Evolutionary conservation across 2,113 vertebrate species (phyloP), one percentile per base, ranked within the genome.

Genomic region (Pituophis catenifer): DNA sequence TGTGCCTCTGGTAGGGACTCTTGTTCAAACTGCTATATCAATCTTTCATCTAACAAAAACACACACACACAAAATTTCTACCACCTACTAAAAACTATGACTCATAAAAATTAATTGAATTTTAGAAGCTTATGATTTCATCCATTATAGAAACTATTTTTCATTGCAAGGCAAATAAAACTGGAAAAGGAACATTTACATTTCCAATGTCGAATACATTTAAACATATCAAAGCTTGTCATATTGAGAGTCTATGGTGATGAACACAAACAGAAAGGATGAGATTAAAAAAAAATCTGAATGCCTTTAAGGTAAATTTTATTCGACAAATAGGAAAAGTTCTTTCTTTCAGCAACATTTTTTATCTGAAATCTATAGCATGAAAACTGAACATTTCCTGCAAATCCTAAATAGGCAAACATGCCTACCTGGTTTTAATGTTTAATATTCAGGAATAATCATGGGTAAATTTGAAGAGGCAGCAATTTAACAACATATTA

Each of bases 231-330:
- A 90, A 92, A 44, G 4, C 90, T 65, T 91, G 88, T n/a, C 90
- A 95, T 44, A 57, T 33, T 86, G 95, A 94, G 95, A 96, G 58
- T 59, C 65, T 70, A 93, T 86, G 95, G 93, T 89, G 95, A 96
- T 0, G 65, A 95, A 96, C 94, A 48, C 0, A 85, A 92, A 24
- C 44, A 86, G 6, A 0, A 38, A 26, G 0, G 9, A 3, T n/a
- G 93, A 96, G 85, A 93, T 3, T 15, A 87, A 48, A 38, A 89
- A 44, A 62, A 89, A 75, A 52, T 70, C 10, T 0, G 62, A 24
- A 58, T 0, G 89, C 3, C 5, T 54, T 19, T 59, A 54, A 90
- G 21, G 91, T 62, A 90, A 19, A 86, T 59, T 15, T 24, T 91
- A 96, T 38, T 44, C 0, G 0, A 93, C 92, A 89, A 88, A 95